Conservation (phyloP, 1,140 invertebrate species). For the Theocolax elegans region DNA sequence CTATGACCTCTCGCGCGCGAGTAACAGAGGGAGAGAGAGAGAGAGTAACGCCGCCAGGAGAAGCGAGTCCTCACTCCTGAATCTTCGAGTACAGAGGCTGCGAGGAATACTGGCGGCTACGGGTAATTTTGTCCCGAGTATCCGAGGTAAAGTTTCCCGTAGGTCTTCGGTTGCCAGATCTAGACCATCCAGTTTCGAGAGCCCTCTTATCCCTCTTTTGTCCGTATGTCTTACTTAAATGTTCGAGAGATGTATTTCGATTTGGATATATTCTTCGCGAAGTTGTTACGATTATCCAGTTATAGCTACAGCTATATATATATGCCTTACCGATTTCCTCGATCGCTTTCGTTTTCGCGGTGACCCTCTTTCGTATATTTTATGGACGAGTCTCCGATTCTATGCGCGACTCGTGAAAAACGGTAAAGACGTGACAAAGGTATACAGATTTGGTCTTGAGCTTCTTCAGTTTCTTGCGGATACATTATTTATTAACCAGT, state of each 20-base stretch:
- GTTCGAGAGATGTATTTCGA: neutral
- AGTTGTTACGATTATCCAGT: no score
- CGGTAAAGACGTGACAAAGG: slow-evolving; percentile 8
- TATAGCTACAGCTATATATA: neutral
- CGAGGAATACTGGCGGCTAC: no score
- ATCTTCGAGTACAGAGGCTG: no score
- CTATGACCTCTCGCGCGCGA: slow-evolving; percentile 56
- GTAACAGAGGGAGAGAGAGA: slow-evolving; percentile 6
- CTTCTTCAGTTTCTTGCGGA: neutral
- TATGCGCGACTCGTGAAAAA: neutral
- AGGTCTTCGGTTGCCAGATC: slow-evolving; percentile 59
- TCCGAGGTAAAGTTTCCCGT: slow-evolving; percentile 57
- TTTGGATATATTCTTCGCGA: no score
- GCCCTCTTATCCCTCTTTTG: slow-evolving; percentile 9
- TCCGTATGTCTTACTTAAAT: slow-evolving; percentile 22
- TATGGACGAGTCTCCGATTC: neutral
- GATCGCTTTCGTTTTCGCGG: slow-evolving; percentile 30
- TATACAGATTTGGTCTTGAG: neutral
- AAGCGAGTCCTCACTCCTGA: slow-evolving; percentile 59
- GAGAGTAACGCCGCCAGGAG: slow-evolving; percentile 34
- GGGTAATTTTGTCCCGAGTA: slow-evolving; percentile 63
- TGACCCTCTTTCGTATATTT: neutral
- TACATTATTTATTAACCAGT: slow-evolving; percentile 15
- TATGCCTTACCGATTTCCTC: neutral
- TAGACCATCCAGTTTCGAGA: slow-evolving; percentile 6